These are phyloP conservation scores for Escarpia spicata DNA, from an alignment of 2,888 invertebrate genomes.

Conservation along the genomic window DNA sequence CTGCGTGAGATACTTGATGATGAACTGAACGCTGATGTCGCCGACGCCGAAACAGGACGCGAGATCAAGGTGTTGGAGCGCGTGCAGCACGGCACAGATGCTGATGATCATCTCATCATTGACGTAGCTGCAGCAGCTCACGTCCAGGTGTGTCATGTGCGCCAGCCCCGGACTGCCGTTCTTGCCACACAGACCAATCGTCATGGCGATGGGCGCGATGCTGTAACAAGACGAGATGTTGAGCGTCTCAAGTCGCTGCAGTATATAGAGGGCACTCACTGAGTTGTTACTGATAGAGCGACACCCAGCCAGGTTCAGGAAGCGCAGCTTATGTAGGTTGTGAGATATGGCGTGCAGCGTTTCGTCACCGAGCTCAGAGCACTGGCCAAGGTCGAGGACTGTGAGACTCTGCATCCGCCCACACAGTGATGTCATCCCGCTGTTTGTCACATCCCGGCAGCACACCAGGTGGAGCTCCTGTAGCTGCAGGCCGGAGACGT, in stretches of 20 bases:
- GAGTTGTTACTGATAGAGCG: constrained; percentile 74
- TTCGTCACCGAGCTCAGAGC: constrained; percentile 75
- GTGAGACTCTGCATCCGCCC: constrained; percentile 70
- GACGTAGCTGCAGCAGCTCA: constrained; percentile 63
- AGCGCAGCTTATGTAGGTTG: constrained; percentile 71
- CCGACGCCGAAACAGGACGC: constrained; percentile 76
- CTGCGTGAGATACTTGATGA: constrained; percentile 73
- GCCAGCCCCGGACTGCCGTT: constrained; percentile 26
- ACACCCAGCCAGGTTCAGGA: constrained; percentile 75
- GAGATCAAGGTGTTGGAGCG: constrained; percentile 73
- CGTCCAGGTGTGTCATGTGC: constrained; percentile 52
- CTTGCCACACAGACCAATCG: constrained; percentile 70
- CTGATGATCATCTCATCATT: constrained; percentile 73
- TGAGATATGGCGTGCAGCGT: constrained; percentile 73
- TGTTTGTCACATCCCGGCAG: constrained; percentile 75
- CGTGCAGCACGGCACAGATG: constrained; percentile 72
- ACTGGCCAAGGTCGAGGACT: constrained; percentile 74
- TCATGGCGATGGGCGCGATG: constrained; percentile 73
- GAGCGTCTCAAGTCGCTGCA: constrained; percentile 71
- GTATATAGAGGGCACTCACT: constrained; percentile 67
- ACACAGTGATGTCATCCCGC: constrained; percentile 71
- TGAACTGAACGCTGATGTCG: constrained; percentile 74
- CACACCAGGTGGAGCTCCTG: constrained; percentile 69
- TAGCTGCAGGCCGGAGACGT: constrained; percentile 70
- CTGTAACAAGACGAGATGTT: constrained; percentile 78